Evolutionary conservation across 1,140 invertebrate genomes (phyloP).

Genomic region (Scaptomyza pallida): DNA sequence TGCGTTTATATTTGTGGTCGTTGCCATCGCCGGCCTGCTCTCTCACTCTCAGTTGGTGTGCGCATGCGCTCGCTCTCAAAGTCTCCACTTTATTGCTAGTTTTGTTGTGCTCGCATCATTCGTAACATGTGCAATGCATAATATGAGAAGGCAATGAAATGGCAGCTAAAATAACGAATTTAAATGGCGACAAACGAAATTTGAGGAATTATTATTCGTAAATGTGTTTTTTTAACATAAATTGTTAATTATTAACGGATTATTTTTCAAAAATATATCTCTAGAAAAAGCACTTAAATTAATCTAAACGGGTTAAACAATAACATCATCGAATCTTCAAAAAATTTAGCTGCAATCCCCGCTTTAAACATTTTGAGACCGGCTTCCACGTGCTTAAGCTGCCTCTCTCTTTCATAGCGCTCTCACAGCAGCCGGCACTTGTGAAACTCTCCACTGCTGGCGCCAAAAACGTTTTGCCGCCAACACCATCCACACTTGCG

Average conservation of each 20-base stretch:
- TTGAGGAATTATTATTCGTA: too few relatives aligned
- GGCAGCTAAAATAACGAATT: too few relatives aligned
- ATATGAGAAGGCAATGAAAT: neutral
- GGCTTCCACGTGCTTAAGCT: constrained; percentile 32
- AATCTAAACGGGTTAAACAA: too few relatives aligned
- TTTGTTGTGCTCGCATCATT: constrained; percentile 74
- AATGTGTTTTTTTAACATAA: too few relatives aligned
- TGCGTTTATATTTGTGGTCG: constrained; percentile 60
- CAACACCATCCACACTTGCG: constrained; percentile 47
- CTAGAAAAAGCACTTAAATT: too few relatives aligned
- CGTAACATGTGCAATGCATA: constrained; percentile 56
- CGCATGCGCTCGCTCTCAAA: constrained; percentile 71
- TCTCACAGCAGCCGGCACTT: constrained; percentile 55
- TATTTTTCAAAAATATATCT: too few relatives aligned
- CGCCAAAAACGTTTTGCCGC: constrained; percentile 57
- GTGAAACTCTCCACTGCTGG: constrained; percentile 63
- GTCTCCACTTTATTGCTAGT: constrained; percentile 60
- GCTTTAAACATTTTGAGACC: too few relatives aligned
- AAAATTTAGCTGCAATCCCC: too few relatives aligned
- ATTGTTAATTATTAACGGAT: too few relatives aligned
- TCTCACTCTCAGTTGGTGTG: constrained; percentile 22
- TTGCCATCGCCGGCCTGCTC: constrained; percentile 44
- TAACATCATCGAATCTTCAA: too few relatives aligned
- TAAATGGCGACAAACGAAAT: too few relatives aligned
- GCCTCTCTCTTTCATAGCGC: neutral